These are phyloP conservation scores for Eudyptes chrysolophus DNA, from an alignment of 2,113 vertebrate genomes.

Conservation along the genomic window DNA sequence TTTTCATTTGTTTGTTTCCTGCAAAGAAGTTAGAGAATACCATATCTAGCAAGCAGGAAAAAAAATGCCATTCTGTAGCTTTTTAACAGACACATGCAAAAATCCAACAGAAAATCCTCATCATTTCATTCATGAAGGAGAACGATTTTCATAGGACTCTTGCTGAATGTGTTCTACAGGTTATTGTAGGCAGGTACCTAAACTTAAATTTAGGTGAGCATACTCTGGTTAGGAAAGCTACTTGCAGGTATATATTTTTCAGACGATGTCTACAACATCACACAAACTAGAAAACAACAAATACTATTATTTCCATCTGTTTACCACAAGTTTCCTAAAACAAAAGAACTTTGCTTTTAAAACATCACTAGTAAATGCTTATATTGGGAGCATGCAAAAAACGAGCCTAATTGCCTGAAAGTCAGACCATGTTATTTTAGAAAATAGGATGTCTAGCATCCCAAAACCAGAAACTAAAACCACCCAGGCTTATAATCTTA, in stretches of 20 bases:
- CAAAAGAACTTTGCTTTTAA: neutral
- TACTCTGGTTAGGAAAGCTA: neutral
- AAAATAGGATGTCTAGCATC: neutral
- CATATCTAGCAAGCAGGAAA: neutral
- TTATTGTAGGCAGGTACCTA: neutral
- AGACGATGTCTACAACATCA: neutral
- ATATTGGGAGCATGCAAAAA: neutral
- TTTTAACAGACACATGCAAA: neutral
- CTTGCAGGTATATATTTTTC: neutral
- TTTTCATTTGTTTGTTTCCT: neutral
- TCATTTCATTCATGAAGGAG: neutral
- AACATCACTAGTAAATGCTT: neutral
- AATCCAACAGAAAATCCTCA: neutral
- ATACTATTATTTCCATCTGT: neutral
- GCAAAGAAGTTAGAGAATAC: neutral
- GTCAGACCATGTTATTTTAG: neutral
- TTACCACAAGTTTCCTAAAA: neutral
- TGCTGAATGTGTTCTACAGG: neutral
- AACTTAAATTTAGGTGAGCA: neutral
- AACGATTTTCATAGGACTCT: neutral
- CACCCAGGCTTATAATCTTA: neutral
- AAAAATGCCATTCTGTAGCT: neutral
- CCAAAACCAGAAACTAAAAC: neutral
- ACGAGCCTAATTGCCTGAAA: neutral
- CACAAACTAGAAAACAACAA: neutral